Evolutionary conservation across 2,113 vertebrate genomes (phyloP).

Genomic region (Bufo bufo): DNA sequence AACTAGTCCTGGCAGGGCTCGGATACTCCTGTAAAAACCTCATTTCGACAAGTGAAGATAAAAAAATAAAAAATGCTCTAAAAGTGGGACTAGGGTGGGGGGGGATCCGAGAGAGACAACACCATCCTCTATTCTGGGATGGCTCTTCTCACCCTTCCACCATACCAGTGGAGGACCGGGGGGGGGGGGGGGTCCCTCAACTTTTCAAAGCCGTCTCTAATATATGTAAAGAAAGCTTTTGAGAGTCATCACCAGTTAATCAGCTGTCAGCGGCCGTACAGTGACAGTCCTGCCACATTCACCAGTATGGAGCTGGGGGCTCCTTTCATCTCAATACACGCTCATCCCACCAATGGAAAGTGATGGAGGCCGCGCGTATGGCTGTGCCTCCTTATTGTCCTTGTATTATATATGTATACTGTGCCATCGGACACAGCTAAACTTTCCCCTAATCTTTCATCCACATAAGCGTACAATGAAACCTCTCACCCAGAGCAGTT

Average conservation of each 20-base stretch:
- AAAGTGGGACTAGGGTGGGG: background rate
- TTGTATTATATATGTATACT: background rate
- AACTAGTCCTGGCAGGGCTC: conserved; percentile 30
- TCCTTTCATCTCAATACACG: conserved; percentile 61
- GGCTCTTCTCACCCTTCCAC: background rate
- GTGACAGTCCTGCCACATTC: conserved; percentile 19
- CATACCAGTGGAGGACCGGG: background rate
- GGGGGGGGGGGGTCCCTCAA: conserved; percentile 19
- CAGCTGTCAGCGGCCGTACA: conserved; percentile 60
- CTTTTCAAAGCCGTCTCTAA: conserved; percentile 63
- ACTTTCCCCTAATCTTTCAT: too few relatives aligned
- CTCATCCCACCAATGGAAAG: conserved; percentile 72
- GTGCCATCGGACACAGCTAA: too few relatives aligned
- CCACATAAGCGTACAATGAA: too few relatives aligned
- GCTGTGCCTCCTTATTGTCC: background rate
- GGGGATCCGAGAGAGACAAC: background rate
- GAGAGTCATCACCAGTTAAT: conserved; percentile 62
- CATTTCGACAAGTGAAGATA: conserved; percentile 23
- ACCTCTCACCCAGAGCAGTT: too few relatives aligned
- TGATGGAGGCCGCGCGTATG: conserved; percentile 58
- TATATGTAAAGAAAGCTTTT: conserved; percentile 64
- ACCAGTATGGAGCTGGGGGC: background rate
- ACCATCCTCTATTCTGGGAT: background rate
- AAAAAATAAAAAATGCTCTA: background rate
- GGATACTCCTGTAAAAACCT: conserved; percentile 17